Evolutionary conservation across 2,113 vertebrate species (phyloP).

Genomic region (Athene noctua): DNA sequence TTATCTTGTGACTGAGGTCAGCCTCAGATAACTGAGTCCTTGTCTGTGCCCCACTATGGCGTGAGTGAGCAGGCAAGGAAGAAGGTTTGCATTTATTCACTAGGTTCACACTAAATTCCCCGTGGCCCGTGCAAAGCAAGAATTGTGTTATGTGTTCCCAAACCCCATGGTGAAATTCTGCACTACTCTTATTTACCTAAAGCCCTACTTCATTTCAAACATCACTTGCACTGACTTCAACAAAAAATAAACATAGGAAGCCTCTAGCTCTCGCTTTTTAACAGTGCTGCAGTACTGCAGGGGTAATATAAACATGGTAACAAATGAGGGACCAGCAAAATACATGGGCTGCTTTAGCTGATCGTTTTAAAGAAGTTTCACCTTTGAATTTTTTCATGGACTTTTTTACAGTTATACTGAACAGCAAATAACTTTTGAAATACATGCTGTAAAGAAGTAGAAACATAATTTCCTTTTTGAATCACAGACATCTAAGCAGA

Average conservation of each 20-base stretch:
- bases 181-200: neutral
- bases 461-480: neutral
- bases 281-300: neutral
- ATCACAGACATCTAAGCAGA: neutral
- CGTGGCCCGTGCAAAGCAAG: neutral
- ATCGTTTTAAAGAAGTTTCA: neutral
- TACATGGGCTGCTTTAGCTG: neutral
- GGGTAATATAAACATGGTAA: neutral
- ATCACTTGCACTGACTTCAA: neutral
- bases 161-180: neutral
- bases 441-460: neutral
- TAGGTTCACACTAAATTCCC: neutral
- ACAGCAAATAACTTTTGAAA: neutral
- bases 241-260: neutral
- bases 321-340: neutral
- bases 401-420: neutral
- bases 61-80: neutral
- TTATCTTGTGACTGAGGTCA: conserved; percentile 19
- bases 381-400: neutral
- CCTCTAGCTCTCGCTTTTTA: neutral
- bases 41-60: rapidly evolving
- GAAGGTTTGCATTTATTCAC: neutral
- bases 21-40: neutral
- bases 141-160: neutral
- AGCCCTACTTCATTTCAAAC: neutral